Conservation (phyloP, 2,797 vertebrate genomes). For the Gallirallus australis region DNA sequence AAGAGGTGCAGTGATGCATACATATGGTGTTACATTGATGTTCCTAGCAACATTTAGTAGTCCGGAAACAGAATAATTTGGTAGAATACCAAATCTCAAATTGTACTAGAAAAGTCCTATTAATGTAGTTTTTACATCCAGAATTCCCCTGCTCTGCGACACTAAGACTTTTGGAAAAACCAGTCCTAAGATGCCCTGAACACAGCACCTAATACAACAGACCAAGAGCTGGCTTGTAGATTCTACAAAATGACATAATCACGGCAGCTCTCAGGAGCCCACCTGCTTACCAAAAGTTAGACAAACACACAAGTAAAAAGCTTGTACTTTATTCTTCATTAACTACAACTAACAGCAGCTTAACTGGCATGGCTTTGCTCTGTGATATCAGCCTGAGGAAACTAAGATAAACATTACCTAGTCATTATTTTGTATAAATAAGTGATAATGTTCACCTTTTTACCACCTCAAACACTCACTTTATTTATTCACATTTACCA, state of each 20-base stretch:
- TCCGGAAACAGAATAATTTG: not conserved
- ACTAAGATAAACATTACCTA: not conserved
- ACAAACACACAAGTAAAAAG: not conserved
- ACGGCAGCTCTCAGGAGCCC: not conserved
- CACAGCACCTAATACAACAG: not conserved
- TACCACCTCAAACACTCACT: constrained; percentile 5
- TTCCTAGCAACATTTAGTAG: not conserved
- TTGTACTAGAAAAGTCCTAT: not conserved
- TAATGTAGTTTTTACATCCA: not conserved
- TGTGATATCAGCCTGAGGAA: not conserved
- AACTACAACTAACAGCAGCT: not conserved
- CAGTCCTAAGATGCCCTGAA: not conserved
- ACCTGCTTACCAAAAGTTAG: not conserved
- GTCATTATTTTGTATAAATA: constrained; percentile 5
- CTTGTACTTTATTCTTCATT: not conserved
- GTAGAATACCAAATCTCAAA: not conserved
- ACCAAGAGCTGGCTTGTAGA: not conserved
- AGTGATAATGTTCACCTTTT: constrained; percentile 8
- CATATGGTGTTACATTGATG: not conserved
- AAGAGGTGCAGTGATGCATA: not conserved
- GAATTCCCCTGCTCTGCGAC: not conserved
- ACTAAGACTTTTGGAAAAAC: not conserved
- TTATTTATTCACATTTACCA: not conserved
- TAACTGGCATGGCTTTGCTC: not conserved
- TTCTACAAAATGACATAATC: not conserved